Evolutionary conservation across 2,888 invertebrate genomes (phyloP), one percentile per base, ranked within the genome.

Genomic region (Orthonevra nobilis): DNA sequence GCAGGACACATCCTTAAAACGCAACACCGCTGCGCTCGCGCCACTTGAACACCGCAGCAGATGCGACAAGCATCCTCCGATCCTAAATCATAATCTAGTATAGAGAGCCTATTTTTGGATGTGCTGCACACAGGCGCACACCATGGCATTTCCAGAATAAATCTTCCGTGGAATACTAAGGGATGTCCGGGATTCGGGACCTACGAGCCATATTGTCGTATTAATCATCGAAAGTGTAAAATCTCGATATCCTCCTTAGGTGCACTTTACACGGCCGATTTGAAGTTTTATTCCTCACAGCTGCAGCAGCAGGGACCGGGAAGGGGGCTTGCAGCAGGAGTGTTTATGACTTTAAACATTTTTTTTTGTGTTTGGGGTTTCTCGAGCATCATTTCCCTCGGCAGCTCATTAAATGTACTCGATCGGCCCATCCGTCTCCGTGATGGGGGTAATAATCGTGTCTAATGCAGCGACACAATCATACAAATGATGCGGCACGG

Each of bases 261-360:
- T 84, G 83, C 85, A 84, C 83, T 86, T 85, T 85, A 86, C 86
- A 85, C 84, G 86, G 85, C 85, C 85, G 86, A 86, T 85, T 86
- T 86, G 82, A 83, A 83, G 83, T 86, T 87, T 86, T 86, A 87
- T 87, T 84, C 79, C 82, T 83, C 85, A 84, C 87, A 87, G 87
- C 87, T 87, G 87, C 86, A 83, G 32, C 52, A 60, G 40, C 48
- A 38, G 46, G 38, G 48, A 60, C 52, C 46, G 38, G 40, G 32
- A 19, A 46, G 19, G 50, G 34, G 42, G 46, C 61, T 46, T 15
- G 60, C 50, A 58, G n/a, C n/a, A 42, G 54, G 52, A 32, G 64
- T 48, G 66, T 79, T 72, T 66, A 72, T 79, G 58, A 52, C 48
- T 36, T 34, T 50, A 50, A 56, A 70, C 54, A n/a, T n/a, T n/a